phyloP scores from a whole-genome alignment of 2,113 vertebrate species.

The Archocentrus centrarchus region DNA sequence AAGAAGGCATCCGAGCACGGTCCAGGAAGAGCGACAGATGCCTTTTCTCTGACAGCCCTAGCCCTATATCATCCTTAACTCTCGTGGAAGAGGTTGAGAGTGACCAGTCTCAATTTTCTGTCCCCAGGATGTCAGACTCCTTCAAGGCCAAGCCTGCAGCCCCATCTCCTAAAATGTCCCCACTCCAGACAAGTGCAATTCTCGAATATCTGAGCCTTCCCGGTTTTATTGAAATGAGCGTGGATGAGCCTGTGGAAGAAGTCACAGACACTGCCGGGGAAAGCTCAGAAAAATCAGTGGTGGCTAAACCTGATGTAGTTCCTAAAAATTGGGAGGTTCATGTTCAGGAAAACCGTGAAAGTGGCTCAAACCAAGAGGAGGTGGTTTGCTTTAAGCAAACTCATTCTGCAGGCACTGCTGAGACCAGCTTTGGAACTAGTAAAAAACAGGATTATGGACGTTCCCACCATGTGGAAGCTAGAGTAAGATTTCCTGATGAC shows the following conservation, averaged over 20 bases:
- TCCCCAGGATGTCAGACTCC: constrained; percentile 71
- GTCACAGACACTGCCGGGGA: constrained; percentile 34
- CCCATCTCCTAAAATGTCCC: constrained; percentile 69
- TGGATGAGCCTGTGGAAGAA: constrained; percentile 80
- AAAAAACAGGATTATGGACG: constrained; percentile 36
- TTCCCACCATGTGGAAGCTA: constrained; percentile 27
- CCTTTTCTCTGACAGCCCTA: constrained; percentile 76
- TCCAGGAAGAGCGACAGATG: constrained; percentile 82
- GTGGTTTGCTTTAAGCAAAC: constrained; percentile 32
- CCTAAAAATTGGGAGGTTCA: constrained; percentile 78
- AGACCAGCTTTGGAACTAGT: constrained; percentile 9
- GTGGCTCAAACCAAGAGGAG: constrained; percentile 14
- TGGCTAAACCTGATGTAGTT: constrained; percentile 76
- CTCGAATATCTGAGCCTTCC: constrained; percentile 84
- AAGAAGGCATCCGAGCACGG: constrained; percentile 74
- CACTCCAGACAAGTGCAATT: constrained; percentile 82
- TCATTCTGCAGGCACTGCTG: not conserved
- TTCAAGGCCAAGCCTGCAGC: constrained; percentile 67
- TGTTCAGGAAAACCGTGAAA: constrained; percentile 51
- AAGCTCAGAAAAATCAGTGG: constrained; percentile 39
- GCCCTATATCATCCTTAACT: constrained; percentile 72
- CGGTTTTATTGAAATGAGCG: constrained; percentile 86
- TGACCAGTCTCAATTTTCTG: constrained; percentile 78
- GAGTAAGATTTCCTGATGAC: constrained; percentile 65
- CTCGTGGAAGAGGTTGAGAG: constrained; percentile 79